Conservation (phyloP, 2,888 invertebrate genomes). For the Ectemnius cavifrons region DNA sequence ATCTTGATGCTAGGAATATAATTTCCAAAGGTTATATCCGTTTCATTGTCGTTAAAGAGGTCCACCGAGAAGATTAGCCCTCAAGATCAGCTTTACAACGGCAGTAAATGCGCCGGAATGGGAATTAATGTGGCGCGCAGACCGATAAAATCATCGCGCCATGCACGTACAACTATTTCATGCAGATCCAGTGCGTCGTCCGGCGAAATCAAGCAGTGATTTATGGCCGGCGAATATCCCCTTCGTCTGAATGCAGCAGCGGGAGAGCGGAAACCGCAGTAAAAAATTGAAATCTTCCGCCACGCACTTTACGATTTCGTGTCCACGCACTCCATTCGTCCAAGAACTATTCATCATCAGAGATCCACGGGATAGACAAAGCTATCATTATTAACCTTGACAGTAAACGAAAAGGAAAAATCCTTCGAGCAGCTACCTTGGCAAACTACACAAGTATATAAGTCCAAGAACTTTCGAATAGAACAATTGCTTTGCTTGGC, state of each 20-base stretch:
- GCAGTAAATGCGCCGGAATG: slow-evolving; percentile 57
- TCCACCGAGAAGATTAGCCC: too few species aligned
- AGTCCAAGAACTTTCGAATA: too few species aligned
- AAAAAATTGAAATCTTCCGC: slow-evolving; percentile 50
- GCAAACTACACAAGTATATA: too few species aligned
- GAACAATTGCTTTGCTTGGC: too few species aligned
- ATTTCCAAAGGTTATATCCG: too few species aligned
- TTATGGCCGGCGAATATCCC: slow-evolving; percentile 38
- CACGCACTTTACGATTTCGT: slow-evolving; percentile 42
- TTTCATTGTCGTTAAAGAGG: too few species aligned
- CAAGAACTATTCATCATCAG: slow-evolving; percentile 41
- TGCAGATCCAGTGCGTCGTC: slow-evolving; percentile 56
- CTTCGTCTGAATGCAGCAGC: slow-evolving; percentile 26
- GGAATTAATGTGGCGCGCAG: slow-evolving; percentile 57
- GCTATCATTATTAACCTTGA: too few species aligned
- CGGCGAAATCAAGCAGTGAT: slow-evolving; percentile 56
- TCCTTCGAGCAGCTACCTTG: too few species aligned
- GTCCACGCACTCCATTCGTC: slow-evolving; percentile 29
- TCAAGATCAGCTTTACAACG: slow-evolving; percentile 44
- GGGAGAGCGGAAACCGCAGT: slow-evolving; percentile 31
- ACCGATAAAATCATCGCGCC: slow-evolving; percentile 56
- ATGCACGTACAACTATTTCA: slow-evolving; percentile 48
- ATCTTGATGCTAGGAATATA: too few species aligned
- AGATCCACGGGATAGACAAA: slow-evolving; percentile 1
- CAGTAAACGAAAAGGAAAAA: too few species aligned